Percentiles rank a stretch among this genome's conserved stretches.
phyloP scores from a whole-genome alignment of 2,888 invertebrate genomes.

The Aromia moschata region DNA sequence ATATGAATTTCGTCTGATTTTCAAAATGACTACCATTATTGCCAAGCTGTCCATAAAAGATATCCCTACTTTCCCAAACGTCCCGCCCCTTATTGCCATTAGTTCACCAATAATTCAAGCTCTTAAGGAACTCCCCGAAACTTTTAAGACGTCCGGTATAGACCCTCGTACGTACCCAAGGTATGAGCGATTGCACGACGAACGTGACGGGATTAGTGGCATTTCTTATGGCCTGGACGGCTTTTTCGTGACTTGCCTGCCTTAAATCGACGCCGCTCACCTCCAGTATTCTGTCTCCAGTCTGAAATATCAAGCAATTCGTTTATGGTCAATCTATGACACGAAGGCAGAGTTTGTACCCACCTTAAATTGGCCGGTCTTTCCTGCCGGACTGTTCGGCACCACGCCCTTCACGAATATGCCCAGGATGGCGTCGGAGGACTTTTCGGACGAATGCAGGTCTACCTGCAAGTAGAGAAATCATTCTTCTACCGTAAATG shows the following conservation, averaged over 20 bases:
- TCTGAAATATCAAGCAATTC: conserved; percentile 64
- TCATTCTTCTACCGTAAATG: too few relatives aligned
- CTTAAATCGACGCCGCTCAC: conserved; percentile 92
- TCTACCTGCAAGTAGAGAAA: conserved; percentile 70
- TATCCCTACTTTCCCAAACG: too few relatives aligned
- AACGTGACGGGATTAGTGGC: conserved; percentile 90
- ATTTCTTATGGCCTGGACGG: conserved; percentile 92
- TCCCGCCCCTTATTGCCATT: too few relatives aligned
- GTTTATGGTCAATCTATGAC: too few relatives aligned
- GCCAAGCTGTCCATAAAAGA: too few relatives aligned
- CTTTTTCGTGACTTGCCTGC: conserved; percentile 91
- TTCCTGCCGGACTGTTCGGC: conserved; percentile 92
- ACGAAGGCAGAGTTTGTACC: not conserved
- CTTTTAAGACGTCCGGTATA: not conserved
- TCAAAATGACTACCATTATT: too few relatives aligned
- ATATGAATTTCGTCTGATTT: too few relatives aligned
- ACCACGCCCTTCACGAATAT: conserved; percentile 98
- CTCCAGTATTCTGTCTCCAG: conserved; percentile 88
- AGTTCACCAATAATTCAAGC: too few relatives aligned
- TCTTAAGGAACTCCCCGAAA: not conserved
- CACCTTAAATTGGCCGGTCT: conserved; percentile 86
- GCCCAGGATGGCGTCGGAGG: conserved; percentile 77
- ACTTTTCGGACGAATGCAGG: conserved; percentile 72
- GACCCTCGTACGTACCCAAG: conserved; percentile 70
- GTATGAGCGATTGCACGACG: conserved; percentile 84